Evolutionary conservation across 2,113 vertebrate species (phyloP).

Genomic region (Cyphomyrus discorhynchus): DNA sequence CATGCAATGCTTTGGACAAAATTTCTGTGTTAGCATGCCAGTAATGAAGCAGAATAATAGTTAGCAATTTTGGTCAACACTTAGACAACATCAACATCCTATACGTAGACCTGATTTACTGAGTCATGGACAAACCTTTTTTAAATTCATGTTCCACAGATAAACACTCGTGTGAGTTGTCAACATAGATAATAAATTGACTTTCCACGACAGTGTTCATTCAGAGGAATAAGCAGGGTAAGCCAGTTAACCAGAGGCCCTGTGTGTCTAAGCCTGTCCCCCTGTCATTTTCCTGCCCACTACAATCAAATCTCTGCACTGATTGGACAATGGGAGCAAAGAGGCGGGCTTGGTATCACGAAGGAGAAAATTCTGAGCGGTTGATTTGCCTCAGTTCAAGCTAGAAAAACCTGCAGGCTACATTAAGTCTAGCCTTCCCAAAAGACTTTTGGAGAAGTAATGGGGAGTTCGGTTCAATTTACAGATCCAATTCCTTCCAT

Average conservation of each 20-base stretch:
- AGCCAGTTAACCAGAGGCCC: neutral
- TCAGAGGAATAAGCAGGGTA: neutral
- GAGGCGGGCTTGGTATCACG: no score
- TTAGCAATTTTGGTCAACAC: neutral
- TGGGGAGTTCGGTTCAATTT: no score
- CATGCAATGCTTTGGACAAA: no score
- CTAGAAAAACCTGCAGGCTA: no score
- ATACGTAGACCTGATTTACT: neutral
- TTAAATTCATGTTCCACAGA: neutral
- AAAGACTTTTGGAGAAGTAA: no score
- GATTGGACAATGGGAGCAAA: neutral
- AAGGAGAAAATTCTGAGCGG: no score
- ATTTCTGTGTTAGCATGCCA: no score
- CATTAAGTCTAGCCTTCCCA: no score
- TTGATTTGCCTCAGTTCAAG: no score
- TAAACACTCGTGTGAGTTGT: neutral
- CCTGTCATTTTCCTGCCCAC: neutral
- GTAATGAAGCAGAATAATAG: no score
- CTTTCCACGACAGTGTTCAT: neutral
- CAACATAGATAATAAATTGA: neutral
- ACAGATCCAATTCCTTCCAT: no score
- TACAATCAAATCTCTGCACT: neutral
- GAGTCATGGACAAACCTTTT: neutral
- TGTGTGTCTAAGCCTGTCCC: neutral
- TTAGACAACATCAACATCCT: neutral